Percentiles rank a stretch among this genome's conserved stretches.
Evolutionary conservation across 2,113 vertebrate genomes (phyloP).

Genomic region (Raja brachyura): DNA sequence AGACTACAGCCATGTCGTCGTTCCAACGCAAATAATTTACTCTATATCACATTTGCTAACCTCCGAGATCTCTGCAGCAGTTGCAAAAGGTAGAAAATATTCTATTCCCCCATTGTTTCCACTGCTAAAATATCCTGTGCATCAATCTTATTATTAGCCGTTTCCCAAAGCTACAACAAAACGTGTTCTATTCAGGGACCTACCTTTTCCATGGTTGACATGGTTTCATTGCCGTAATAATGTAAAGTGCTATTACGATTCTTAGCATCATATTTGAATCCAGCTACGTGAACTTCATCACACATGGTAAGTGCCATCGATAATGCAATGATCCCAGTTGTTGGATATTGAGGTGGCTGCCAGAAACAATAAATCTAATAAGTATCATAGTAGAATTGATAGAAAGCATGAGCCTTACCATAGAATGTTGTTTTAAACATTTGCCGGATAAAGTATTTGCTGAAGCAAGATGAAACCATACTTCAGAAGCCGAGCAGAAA

Average conservation of each 20-base stretch:
- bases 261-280: conserved; percentile 64
- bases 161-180: background rate
- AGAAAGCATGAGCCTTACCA: background rate
- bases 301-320: conserved; percentile 64
- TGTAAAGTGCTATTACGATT: conserved; percentile 61
- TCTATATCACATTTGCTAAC: background rate
- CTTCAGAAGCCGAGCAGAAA: no score
- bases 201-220: conserved; percentile 70
- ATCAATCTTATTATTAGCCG: background rate
- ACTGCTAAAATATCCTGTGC: background rate
- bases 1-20: background rate
- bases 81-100: background rate
- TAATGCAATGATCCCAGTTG: conserved; percentile 68
- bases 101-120: background rate
- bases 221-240: conserved; percentile 67
- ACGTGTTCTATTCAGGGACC: background rate
- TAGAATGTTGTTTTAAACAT: no score
- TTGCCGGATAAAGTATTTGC: background rate
- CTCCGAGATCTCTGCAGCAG: background rate
- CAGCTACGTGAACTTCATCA: conserved; percentile 66
- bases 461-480: background rate
- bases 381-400: background rate
- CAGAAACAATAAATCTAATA: conserved; percentile 39
- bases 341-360: conserved; percentile 69
- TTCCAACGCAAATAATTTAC: background rate